Evolutionary conservation across 2,888 invertebrate species (phyloP).

Genomic region (Nomada fucata): DNA sequence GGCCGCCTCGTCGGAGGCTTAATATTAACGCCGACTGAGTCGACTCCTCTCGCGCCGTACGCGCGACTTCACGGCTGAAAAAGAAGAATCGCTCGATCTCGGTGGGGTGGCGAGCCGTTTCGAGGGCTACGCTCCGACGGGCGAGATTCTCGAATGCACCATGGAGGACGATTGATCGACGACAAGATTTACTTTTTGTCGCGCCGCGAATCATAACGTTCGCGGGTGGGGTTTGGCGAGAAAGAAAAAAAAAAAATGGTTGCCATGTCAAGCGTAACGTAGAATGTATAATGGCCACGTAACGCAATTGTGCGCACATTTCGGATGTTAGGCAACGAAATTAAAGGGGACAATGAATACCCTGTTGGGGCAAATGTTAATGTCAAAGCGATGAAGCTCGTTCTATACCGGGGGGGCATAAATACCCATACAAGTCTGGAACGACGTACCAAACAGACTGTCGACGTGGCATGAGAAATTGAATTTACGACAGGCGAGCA

Average conservation of each 20-base stretch:
- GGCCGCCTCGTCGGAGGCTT: conserved; percentile 1
- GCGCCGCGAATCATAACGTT: neutral
- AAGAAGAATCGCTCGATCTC: too few relatives aligned
- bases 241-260: too few relatives aligned
- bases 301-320: too few relatives aligned
- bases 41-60: neutral
- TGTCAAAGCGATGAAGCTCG: neutral
- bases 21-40: neutral
- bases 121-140: too few relatives aligned
- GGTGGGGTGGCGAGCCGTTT: too few relatives aligned
- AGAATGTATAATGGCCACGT: too few relatives aligned
- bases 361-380: neutral
- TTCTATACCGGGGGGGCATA: neutral
- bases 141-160: too few relatives aligned
- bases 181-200: neutral
- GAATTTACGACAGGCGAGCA: neutral
- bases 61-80: neutral
- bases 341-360: neutral
- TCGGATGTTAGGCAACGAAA: too few relatives aligned
- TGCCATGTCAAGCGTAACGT: too few relatives aligned
- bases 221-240: too few relatives aligned
- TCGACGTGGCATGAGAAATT: conserved; percentile 7
- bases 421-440: neutral
- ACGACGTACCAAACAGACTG: conserved; percentile 1
- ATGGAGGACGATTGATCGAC: too few relatives aligned